Conservation (phyloP, 2,888 invertebrate genomes). For the Drosophila siamana region DNA sequence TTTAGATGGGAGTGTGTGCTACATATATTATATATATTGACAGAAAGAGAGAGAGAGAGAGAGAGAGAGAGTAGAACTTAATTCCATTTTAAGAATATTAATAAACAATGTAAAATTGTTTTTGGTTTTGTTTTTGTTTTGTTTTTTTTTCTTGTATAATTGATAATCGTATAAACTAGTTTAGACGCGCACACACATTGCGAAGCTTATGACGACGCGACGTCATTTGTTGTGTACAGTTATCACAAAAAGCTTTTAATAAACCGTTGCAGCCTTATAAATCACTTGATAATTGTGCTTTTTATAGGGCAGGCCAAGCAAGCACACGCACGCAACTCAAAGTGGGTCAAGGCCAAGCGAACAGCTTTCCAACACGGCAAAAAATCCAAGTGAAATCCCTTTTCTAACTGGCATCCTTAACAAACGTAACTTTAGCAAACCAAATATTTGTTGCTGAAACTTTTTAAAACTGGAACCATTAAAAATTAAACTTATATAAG, state of each 20-base stretch:
- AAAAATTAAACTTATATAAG: neutral
- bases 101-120: conserved; percentile 21
- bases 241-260: conserved; percentile 54
- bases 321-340: conserved; percentile 32
- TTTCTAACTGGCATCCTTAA: neutral
- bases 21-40: conserved; percentile 42
- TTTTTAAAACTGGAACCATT: conserved; percentile 12
- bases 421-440: neutral
- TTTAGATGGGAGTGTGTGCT: conserved; percentile 35
- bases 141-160: conserved; percentile 10
- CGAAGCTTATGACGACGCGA: neutral
- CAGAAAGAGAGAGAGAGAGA: conserved; percentile 9
- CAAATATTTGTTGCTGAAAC: neutral
- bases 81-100: conserved; percentile 36
- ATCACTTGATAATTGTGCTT: conserved; percentile 49
- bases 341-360: conserved; percentile 78
- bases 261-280: conserved; percentile 31
- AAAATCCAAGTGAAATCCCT: neutral
- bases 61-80: conserved; percentile 35
- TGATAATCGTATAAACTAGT: conserved; percentile 37
- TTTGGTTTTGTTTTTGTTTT: conserved; percentile 19
- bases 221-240: conserved; percentile 40
- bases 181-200: conserved; percentile 17
- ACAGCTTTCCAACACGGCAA: conserved; percentile 19
- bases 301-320: conserved; percentile 33